These are phyloP conservation scores for Idaea dimidiata DNA, from an alignment of 2,888 invertebrate species.

Conservation along the genomic window DNA sequence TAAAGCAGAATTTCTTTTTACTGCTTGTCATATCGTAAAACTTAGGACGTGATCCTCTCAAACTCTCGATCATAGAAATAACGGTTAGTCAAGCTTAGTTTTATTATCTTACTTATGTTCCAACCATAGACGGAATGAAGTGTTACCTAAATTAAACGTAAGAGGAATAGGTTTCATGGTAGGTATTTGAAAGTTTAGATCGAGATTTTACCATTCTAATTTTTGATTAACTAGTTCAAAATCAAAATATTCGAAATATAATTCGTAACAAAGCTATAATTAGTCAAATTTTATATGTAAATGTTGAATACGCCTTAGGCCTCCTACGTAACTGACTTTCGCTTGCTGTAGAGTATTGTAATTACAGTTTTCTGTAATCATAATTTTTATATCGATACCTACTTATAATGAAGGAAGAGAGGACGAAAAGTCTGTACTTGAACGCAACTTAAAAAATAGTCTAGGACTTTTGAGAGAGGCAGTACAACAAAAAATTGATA, in stretches of 20 bases:
- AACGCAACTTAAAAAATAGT: no score
- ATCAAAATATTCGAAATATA: not conserved
- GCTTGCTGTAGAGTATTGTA: not conserved
- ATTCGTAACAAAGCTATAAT: not conserved
- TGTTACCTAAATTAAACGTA: not conserved
- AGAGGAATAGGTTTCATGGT: not conserved
- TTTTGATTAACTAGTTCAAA: not conserved
- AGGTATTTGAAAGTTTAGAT: not conserved
- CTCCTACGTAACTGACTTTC: not conserved
- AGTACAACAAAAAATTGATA: no score
- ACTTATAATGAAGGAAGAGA: no score
- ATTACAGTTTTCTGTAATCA: not conserved
- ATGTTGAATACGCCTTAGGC: not conserved
- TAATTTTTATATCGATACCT: no score
- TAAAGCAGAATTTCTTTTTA: constrained; percentile 33
- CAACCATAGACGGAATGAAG: not conserved
- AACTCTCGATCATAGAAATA: constrained; percentile 18
- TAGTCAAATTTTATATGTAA: not conserved
- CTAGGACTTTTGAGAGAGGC: no score
- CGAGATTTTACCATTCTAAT: not conserved
- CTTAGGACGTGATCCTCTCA: constrained; percentile 29
- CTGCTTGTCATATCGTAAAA: constrained; percentile 43
- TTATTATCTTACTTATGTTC: not conserved
- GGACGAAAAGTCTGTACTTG: no score
- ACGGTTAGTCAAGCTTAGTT: not conserved